Evolutionary conservation across 2,113 vertebrate genomes (phyloP), one percentile per base, ranked within the genome.

Genomic region (Gopherus flavomarginatus): DNA sequence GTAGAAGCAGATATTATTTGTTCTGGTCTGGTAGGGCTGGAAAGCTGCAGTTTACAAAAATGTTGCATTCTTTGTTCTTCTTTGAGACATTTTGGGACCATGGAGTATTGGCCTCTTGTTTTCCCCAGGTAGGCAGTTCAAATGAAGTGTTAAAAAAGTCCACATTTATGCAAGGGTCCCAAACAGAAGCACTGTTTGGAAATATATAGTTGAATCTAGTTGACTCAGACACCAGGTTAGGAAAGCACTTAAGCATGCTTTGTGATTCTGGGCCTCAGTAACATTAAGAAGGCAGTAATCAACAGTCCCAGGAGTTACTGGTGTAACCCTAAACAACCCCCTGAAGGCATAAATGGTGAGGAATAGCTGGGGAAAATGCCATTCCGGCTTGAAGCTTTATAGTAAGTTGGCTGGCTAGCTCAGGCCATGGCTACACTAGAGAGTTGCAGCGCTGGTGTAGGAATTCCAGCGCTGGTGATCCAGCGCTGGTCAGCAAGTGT

Each of bases 11-110:
- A 38, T 59, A 69, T 0, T 0, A 6, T 31, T 53, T 2, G 0
- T 8, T 44, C n/a, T 21, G 35, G n/a, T 8, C 59, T 29, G 42
- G 4, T 0, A 29, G 4, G 2, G 72, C 19, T 2, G 0, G 3
- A 13, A 62, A n/a, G 1, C 49, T 0, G 0, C 5, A 44, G 8
- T 0, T 1, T 2, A 21, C 52, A 83, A 54, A 13, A 6, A 0
- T 21, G 7, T 0, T 35, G 13, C 12, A 35, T 31, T 62, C 29
- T 62, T 16, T 14, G 31, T 16, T 29, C 50, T 54, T 35, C 11
- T 82, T 85, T 82, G 6, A 19, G 4, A 13, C 26, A 8, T 35
- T 84, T 69, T 65, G 52, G 31, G 17, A 16, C 38, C 1, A 0
- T 4, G 52, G 44, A 19, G 1, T 1, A 0, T 1, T 57, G 42